phyloP scores from a whole-genome alignment of 1,140 invertebrate species.

The Drosophila sp. region DNA sequence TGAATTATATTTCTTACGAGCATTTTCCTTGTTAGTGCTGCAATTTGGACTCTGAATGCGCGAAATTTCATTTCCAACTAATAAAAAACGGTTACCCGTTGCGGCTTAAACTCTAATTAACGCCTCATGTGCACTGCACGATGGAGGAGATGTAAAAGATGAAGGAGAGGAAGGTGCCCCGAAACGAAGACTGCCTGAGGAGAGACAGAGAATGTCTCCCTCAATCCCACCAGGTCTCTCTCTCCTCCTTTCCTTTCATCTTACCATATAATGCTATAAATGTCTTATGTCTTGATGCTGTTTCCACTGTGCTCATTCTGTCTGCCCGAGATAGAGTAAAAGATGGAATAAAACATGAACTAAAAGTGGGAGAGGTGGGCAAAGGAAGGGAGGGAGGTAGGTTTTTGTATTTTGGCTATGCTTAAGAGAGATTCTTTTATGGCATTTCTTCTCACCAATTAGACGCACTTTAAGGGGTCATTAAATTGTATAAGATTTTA shows the following conservation, averaged over 20 bases:
- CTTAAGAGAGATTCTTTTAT: conserved; percentile 30
- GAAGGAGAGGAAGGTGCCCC: neutral
- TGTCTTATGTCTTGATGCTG: conserved; percentile 52
- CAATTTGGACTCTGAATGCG: conserved; percentile 57
- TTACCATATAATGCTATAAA: conserved; percentile 33
- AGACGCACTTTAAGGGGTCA: conserved; percentile 70
- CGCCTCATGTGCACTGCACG: conserved; percentile 60
- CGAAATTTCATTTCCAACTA: conserved; percentile 60
- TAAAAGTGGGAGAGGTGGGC: neutral
- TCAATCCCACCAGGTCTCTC: neutral
- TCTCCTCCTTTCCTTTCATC: neutral
- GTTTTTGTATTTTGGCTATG: conserved; percentile 8
- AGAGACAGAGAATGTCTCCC: conserved; percentile 3
- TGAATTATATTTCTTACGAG: conserved; percentile 28
- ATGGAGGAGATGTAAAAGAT: conserved; percentile 10
- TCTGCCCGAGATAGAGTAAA: conserved; percentile 25
- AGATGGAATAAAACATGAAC: too few relatives aligned
- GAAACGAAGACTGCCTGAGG: neutral
- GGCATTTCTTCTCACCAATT: conserved; percentile 55
- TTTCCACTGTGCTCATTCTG: conserved; percentile 70
- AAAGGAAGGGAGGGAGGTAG: neutral
- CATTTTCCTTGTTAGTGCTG: conserved; percentile 40
- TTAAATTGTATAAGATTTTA: conserved; percentile 66
- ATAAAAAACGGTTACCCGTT: conserved; percentile 62
- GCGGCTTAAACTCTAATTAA: conserved; percentile 81